Evolutionary conservation across 1,140 invertebrate genomes (phyloP).

Genomic region (Zaprionus capensis): DNA sequence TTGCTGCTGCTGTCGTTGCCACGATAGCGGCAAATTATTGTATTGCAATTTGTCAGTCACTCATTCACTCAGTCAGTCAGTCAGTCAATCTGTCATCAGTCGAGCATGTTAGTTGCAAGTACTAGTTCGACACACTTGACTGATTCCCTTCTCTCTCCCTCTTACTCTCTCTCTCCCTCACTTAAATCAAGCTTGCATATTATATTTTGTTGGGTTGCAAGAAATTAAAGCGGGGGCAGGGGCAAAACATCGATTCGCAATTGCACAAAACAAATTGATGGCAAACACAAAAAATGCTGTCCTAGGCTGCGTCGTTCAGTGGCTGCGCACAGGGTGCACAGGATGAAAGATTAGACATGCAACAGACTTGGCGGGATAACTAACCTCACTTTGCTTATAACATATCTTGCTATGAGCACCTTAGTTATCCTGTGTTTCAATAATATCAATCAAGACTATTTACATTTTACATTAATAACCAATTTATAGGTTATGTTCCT

Average conservation of each 20-base stretch:
- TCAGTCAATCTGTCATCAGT: conserved; percentile 23
- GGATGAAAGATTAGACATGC: too few relatives aligned
- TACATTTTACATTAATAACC: too few relatives aligned
- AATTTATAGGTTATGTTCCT: too few relatives aligned
- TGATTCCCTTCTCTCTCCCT: conserved; percentile 14
- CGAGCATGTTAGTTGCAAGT: conserved; percentile 21
- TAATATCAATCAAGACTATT: too few relatives aligned
- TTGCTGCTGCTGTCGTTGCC: conserved; percentile 21
- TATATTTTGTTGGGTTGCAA: conserved; percentile 33
- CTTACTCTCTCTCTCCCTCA: neutral
- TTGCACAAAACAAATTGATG: conserved; percentile 29
- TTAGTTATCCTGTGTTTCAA: too few relatives aligned
- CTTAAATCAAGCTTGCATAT: conserved; percentile 23
- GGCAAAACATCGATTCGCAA: conserved; percentile 2
- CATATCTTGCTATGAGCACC: too few relatives aligned
- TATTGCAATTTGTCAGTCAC: conserved; percentile 42
- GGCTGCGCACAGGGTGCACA: too few relatives aligned
- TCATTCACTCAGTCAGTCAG: conserved; percentile 19
- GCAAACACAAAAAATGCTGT: conserved; percentile 11
- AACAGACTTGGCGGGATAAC: too few relatives aligned
- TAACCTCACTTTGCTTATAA: too few relatives aligned
- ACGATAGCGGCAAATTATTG: conserved; percentile 52
- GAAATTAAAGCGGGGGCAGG: neutral
- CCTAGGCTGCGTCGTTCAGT: neutral
- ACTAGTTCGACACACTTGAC: conserved; percentile 39